Evolutionary conservation across 2,888 invertebrate species (phyloP).

Genomic region (Machimus rusticus): DNA sequence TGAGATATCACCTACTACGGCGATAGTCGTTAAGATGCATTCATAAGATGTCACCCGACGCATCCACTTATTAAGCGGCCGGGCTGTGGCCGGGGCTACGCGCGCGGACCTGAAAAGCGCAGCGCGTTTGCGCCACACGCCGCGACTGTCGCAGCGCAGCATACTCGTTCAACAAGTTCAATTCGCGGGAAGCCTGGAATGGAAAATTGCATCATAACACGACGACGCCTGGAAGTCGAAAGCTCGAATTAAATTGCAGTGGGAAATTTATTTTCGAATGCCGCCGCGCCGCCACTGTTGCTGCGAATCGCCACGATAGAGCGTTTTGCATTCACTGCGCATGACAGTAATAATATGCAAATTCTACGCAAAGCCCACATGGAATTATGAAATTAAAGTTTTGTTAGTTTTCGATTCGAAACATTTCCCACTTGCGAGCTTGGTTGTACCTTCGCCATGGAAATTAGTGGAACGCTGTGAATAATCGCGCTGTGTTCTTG

Average conservation of each 20-base stretch:
- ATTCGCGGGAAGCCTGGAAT: not conserved
- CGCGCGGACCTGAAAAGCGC: not conserved
- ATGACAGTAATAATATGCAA: conserved; percentile 34
- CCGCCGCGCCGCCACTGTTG: not conserved
- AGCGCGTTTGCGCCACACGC: not conserved
- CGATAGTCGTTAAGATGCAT: not conserved
- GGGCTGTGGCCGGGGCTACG: not conserved
- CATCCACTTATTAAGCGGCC: not conserved
- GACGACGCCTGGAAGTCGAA: conserved; percentile 4
- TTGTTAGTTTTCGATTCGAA: conserved; percentile 11
- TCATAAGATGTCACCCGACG: conserved; percentile 19
- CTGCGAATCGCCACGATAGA: not conserved
- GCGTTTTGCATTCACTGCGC: conserved; percentile 31
- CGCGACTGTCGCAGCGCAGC: not conserved
- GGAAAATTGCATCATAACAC: conserved; percentile 20
- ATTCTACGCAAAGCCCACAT: conserved; percentile 36
- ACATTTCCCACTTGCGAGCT: conserved; percentile 27
- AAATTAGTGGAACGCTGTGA: conserved; percentile 5
- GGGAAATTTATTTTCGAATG: conserved; percentile 20
- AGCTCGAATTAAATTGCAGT: conserved; percentile 26
- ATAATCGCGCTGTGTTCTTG: conserved; percentile 8
- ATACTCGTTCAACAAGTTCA: not conserved
- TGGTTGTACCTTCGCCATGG: not conserved
- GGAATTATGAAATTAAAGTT: conserved; percentile 34
- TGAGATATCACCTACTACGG: conserved; percentile 14